Evolutionary conservation across 2,888 invertebrate genomes (phyloP), one percentile per base, ranked within the genome.

Genomic region (Cataglyphis altisquamis): DNA sequence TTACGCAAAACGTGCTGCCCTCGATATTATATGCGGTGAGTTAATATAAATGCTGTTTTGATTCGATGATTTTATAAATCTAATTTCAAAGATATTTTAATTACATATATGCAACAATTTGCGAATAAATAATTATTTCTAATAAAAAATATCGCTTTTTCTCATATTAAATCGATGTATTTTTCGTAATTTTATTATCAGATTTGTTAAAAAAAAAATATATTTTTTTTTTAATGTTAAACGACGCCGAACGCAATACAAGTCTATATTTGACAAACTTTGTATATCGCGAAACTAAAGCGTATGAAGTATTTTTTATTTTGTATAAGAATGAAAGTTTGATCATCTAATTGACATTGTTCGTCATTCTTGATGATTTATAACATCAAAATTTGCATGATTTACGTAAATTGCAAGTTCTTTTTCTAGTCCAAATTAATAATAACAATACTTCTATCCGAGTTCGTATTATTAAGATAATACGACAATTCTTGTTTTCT

Each of bases 11-110:
- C 92, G 94, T 15, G 93, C 93, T 0, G 89, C 94, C 0, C 91
- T 95, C n/a, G 95, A 95, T 57, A 91, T 94, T 25, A 94, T 95
- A 62, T 94, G 94, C 78, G 92, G 95, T 94, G 86, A 91, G 92
- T 84, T 6, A n/a, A 25, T 32, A 39, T 62, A 55, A 9, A 48
- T n/a, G 25, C 0, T 25, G 0, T 18, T 57, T 6, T 29, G n/a
- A 6, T 12, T 10, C 4, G 0, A 5, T 57, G 25, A 25, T 60
- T 25, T 9, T 0, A 68, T 70, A 4, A 18, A 72, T 41, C 18
- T 60, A 29, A n/a, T 29, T 57, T 60, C 4, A 3, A 10, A 4
- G 10, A 0, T 57, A 1, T 57, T 5, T 10, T 21, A 57, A 25
- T 36, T 68, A 48, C 3, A 6, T 36, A 55, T 18, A 39, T 4